Evolutionary conservation across 2,888 invertebrate genomes (phyloP).

Genomic region (Campoplex nolae): DNA sequence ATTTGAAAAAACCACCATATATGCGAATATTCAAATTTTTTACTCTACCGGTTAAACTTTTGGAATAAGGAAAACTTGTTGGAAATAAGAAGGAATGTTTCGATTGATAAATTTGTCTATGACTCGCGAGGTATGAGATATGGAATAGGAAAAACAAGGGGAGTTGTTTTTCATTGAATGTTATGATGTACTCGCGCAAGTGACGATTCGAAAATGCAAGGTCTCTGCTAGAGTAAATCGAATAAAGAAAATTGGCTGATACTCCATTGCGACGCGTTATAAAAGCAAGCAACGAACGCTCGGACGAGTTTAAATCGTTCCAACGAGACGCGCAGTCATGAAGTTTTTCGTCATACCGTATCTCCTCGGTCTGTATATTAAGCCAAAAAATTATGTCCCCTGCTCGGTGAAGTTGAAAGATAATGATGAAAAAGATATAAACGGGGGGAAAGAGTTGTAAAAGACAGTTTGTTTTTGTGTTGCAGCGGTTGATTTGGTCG

Average conservation of each 20-base stretch:
- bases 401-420: background rate
- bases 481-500: conserved; percentile 66
- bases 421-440: background rate
- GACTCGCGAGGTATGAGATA: background rate
- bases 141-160: background rate
- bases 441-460: background rate
- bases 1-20: background rate
- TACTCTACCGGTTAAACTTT: too few relatives aligned
- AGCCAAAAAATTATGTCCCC: background rate
- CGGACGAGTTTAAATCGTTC: conserved; percentile 41
- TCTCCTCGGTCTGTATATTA: conserved; percentile 72
- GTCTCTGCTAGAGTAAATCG: background rate
- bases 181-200: conserved; percentile 28
- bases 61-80: too few relatives aligned
- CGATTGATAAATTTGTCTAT: background rate
- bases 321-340: conserved; percentile 52
- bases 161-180: conserved; percentile 22
- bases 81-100: background rate
- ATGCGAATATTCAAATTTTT: too few relatives aligned
- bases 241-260: conserved; percentile 7
- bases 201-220: conserved; percentile 55
- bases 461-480: background rate
- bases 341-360: conserved; percentile 70
- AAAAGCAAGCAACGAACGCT: conserved; percentile 50
- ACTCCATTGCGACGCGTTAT: conserved; percentile 46